These are phyloP conservation scores for Mobula hypostoma DNA, from an alignment of 2,113 vertebrate species.

Conservation along the genomic window DNA sequence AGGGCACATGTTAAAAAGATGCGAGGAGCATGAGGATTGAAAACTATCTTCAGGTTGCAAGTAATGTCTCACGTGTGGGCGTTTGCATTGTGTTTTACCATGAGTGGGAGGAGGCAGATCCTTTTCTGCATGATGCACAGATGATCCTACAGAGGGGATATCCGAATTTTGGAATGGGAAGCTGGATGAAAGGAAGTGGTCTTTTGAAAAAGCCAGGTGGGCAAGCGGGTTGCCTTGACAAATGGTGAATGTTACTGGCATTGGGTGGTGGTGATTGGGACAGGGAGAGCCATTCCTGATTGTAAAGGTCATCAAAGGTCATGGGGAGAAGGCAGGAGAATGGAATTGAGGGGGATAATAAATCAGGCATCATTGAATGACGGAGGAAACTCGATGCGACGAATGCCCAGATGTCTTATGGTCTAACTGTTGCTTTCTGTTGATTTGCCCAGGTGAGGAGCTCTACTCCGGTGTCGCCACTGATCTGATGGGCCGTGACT, in stretches of 20 bases:
- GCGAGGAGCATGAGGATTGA: no score
- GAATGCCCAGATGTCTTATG: no score
- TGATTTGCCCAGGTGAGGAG: slow-evolving; percentile 68
- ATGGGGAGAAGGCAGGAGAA: no score
- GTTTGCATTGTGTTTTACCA: neutral
- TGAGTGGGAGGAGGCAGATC: neutral
- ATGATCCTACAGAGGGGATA: neutral
- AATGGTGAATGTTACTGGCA: no score
- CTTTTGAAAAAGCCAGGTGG: neutral
- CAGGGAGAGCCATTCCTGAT: neutral
- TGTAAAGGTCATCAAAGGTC: no score
- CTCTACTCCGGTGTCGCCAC: slow-evolving; percentile 92
- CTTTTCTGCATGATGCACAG: neutral
- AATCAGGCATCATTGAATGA: no score
- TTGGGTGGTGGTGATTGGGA: neutral
- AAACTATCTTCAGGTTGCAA: neutral
- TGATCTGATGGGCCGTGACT: slow-evolving; percentile 97
- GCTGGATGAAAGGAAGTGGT: neutral
- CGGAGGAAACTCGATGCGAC: no score
- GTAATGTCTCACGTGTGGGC: neutral
- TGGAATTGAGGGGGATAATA: no score
- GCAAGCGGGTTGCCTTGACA: no score
- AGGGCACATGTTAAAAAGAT: neutral
- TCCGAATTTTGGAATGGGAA: neutral
- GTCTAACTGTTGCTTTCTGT: neutral